These are phyloP conservation scores for Corythoichthys intestinalis DNA, from an alignment of 2,113 vertebrate genomes.

Conservation along the genomic window DNA sequence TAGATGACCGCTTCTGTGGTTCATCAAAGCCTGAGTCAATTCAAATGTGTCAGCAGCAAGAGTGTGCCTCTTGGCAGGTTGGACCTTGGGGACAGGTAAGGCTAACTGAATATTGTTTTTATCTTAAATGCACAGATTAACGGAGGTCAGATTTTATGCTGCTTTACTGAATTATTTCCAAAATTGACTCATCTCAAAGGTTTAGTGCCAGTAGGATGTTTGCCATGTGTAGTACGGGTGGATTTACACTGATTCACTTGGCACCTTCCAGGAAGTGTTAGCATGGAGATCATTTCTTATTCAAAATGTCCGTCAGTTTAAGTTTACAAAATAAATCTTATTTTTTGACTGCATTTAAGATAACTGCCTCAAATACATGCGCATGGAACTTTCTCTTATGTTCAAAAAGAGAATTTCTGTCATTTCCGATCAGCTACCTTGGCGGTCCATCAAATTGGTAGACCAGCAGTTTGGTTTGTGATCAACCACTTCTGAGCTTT, in stretches of 20 bases:
- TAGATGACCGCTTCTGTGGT: constrained; percentile 84
- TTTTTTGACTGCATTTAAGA: background rate
- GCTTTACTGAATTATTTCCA: background rate
- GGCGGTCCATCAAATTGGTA: background rate
- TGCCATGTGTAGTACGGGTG: background rate
- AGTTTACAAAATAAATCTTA: background rate
- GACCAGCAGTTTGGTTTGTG: background rate
- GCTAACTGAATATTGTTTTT: too few species aligned
- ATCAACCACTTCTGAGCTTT: too few species aligned
- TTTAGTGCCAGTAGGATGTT: background rate
- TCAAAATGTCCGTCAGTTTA: background rate
- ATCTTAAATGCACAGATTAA: background rate
- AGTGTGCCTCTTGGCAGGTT: constrained; percentile 96
- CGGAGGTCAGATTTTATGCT: background rate
- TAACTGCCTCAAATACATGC: background rate
- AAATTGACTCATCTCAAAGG: background rate
- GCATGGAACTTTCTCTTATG: background rate
- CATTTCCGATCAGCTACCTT: background rate
- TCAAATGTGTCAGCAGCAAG: constrained; percentile 89
- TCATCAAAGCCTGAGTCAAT: constrained; percentile 82
- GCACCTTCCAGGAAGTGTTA: background rate
- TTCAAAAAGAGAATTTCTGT: background rate
- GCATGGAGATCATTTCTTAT: background rate
- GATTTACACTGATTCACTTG: background rate
- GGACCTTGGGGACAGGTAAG: constrained; percentile 96